A percentile compares a stretch with the other conserved stretches of the same genome.
These are phyloP conservation scores for Cephus rjabovi DNA, from an alignment of 2,888 invertebrate species.

Conservation along the genomic window DNA sequence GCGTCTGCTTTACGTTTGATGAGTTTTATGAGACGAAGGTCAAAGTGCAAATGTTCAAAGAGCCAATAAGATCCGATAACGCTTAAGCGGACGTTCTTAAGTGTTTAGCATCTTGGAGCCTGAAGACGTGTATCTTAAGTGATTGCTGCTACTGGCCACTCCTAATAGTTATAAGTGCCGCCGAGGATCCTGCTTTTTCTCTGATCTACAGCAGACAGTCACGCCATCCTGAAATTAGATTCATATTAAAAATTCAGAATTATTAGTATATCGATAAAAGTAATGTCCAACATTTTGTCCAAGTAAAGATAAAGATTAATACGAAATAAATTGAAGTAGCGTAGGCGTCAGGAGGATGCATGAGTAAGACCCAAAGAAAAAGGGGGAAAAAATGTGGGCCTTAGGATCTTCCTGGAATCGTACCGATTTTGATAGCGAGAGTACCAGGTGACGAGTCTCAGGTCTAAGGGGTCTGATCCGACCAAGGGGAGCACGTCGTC, in stretches of 20 bases:
- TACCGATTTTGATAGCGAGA: neutral
- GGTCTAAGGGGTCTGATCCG: neutral
- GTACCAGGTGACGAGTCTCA: neutral
- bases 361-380: neutral
- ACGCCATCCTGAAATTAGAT: neutral
- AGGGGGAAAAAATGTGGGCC: neutral
- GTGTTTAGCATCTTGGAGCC: neutral
- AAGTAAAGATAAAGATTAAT: neutral
- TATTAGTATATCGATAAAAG: neutral
- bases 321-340: neutral
- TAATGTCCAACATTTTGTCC: neutral
- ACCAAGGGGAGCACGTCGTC: constrained; percentile 9
- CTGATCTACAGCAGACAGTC: neutral
- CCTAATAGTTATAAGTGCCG: constrained; percentile 38
- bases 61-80: constrained; percentile 44
- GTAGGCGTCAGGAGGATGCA: neutral
- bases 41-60: constrained; percentile 59
- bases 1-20: constrained; percentile 52
- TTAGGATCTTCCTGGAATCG: neutral
- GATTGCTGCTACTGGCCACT: constrained; percentile 37
- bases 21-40: constrained; percentile 54
- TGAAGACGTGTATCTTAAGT: constrained; percentile 48
- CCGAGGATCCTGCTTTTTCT: neutral
- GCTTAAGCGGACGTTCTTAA: constrained; percentile 42
- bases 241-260: neutral